Evolutionary conservation across 1,140 invertebrate genomes (phyloP), one percentile per base, ranked within the genome.

Genomic region (Trigoniulus corallinus): DNA sequence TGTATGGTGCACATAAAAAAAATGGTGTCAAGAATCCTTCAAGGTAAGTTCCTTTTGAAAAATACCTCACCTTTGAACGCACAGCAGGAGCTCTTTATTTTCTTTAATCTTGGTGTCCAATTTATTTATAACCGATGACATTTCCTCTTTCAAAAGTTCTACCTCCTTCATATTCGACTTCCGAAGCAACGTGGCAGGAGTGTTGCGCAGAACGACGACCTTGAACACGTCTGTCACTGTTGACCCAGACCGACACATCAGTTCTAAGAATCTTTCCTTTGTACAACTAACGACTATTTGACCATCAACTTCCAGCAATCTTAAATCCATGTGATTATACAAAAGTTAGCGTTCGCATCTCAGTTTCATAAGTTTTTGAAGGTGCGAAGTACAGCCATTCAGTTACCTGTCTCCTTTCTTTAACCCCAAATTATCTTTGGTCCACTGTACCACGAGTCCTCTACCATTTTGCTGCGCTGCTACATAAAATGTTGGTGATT

Each of bases 231-330:
- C 25, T 18, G 39, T 48, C n/a, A 40, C 27, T 7, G 39, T 7
- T 7, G 47, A 13, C n/a, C n/a, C n/a, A n/a, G n/a, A n/a, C 4
- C n/a, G 10, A 24, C 4, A 4, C 20, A 50, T 18, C 10, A 50
- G 7, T 10, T 44, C 29, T 3, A 50, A 3, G 3, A 50, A 44
- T 24, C 45, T 40, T 41, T 63, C 61, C 26, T 58, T 52, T 3
- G 71, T 75, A 54, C 77, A 78, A 44, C 74, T 74, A 2, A 85
- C 66, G 2, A 84, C 77, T 2, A 79, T 60, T 52, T 82, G 82
- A 13, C 85, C 84, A 60, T 89, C 88, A 39, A 88, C 79, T 65
- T 89, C 86, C 54, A 89, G 62, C 51, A 89, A 72, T 58, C 85
- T 85, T 66, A 12, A 61, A 63, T 50, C 34, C 3, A 1, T 54